Evolutionary conservation across 2,113 vertebrate genomes (phyloP).

Genomic region (Cochlearius cochlearius): DNA sequence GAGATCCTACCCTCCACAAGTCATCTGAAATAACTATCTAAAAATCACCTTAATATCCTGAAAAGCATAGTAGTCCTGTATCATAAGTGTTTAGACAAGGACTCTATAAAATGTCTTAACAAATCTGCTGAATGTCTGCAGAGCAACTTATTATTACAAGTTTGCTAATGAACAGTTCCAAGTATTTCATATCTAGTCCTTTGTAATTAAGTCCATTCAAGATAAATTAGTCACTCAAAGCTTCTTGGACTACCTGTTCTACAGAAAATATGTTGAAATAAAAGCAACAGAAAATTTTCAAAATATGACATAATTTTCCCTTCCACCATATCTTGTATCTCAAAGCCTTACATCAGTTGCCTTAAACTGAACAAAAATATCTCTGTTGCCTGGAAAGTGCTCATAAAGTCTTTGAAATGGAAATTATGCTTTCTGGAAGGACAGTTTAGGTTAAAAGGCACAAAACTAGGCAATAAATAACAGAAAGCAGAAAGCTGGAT

Average conservation of each 20-base stretch:
- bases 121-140: not conserved
- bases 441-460: not conserved
- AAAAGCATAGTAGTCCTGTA: not conserved
- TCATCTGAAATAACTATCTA: not conserved
- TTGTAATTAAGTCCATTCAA: not conserved
- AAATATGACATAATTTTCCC: not conserved
- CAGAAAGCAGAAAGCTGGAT: not conserved
- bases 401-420: conserved; percentile 11
- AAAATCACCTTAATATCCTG: not conserved
- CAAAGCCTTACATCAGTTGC: not conserved
- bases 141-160: not conserved
- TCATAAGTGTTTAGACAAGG: not conserved
- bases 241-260: not conserved
- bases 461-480: not conserved
- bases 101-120: not conserved
- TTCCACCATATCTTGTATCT: not conserved
- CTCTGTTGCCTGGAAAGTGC: not conserved
- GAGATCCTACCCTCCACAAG: not conserved
- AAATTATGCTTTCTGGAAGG: conserved; percentile 1
- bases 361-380: not conserved
- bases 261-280: not conserved
- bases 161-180: not conserved
- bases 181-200: not conserved
- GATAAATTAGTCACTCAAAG: not conserved
- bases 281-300: not conserved